Evolutionary conservation across 1,140 invertebrate species (phyloP), one percentile per base, ranked within the genome.

Genomic region (Cotesia vestalis): DNA sequence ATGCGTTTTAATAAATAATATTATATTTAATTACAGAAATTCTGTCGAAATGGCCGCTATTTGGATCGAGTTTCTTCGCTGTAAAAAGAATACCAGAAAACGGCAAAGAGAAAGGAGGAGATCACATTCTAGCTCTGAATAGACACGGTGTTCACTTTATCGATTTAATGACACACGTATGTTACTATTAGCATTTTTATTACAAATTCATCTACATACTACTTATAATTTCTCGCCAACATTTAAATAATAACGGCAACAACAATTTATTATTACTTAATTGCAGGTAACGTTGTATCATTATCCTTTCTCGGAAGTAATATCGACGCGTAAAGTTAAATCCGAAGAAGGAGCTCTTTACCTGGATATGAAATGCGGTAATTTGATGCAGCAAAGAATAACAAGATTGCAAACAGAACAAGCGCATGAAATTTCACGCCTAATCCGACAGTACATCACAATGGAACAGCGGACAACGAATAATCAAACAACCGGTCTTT

Each of bases 31-130:
- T 14, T 27, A 17, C 36, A 92, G 92, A 93, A 87, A 94, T 98
- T 70, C 87, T 99, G 8, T 95, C 94, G 76, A 93, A 94, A 78
- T 99, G 97, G 97, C 93, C 94, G 52, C 88, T 99, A 46, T 99
- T 99, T 88, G 98, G 98, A 66, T 98, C 96, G 61, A 97, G 96
- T 81, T 99, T 99, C 91, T 99, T 99, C 88, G 95, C 95, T 2
- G 94, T 98, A 27, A 97, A 96, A 83, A 90, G 94, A 77, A 92
- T 95, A 66, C 90, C 90, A n/a, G 94, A 95, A 35, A 73, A 71
- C 83, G 93, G 93, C 85, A 90, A 92, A 74, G 93, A 95, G 77
- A 86, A 88, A 67, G 81, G 81, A 9, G 86, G 86, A 14, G 92
- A 93, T 77, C 93, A 96, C 80, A 96, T 98, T 82, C 87, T 99